phyloP scores from a whole-genome alignment of 1,140 invertebrate species.

The Vanessa tameamea region DNA sequence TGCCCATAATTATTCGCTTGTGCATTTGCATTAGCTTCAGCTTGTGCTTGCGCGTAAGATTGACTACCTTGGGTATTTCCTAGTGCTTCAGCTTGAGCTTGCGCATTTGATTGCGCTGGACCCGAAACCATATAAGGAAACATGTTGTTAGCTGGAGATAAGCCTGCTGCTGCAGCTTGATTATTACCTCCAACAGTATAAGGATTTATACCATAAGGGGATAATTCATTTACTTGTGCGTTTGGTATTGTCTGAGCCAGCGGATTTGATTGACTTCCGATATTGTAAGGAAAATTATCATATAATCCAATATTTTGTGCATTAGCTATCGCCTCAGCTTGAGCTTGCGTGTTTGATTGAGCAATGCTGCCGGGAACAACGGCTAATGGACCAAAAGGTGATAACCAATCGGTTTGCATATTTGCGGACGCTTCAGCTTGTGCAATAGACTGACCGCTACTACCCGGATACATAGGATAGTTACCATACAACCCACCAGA shows the following conservation, averaged over 20 bases:
- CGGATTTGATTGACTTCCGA: constrained; percentile 19
- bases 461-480: background rate
- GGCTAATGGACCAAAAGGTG: background rate
- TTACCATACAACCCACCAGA: constrained; percentile 11
- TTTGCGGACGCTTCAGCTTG: constrained; percentile 13
- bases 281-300: constrained; percentile 13
- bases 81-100: background rate
- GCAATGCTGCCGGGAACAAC: background rate
- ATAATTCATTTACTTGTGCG: background rate
- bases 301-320: constrained; percentile 21
- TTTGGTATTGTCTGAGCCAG: constrained; percentile 18
- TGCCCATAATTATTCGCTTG: background rate
- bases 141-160: background rate
- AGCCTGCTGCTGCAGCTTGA: background rate
- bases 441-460: constrained; percentile 6
- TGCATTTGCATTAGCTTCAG: constrained; percentile 4
- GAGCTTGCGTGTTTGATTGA: constrained; percentile 2
- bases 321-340: constrained; percentile 32
- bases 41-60: constrained; percentile 19
- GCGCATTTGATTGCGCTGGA: background rate
- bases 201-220: background rate
- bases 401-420: constrained; percentile 1
- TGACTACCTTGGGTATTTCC: background rate
- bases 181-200: background rate
- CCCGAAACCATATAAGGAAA: background rate